phyloP scores from a whole-genome alignment of 2,797 vertebrate species.

The Nyctibius grandis region DNA sequence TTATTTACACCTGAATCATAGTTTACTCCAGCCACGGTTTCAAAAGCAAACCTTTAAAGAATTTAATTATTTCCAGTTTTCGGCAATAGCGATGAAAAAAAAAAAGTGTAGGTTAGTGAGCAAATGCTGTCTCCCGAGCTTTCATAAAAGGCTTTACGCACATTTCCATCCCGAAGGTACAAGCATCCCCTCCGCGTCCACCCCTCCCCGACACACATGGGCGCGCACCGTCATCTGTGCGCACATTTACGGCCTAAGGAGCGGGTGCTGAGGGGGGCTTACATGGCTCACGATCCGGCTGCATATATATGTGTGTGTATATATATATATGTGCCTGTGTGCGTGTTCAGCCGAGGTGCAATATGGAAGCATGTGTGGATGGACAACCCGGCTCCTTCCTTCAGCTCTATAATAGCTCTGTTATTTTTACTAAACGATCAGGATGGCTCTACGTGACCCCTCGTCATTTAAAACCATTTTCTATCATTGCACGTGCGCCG shows the following conservation, averaged over 20 bases:
- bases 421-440: conserved; percentile 74
- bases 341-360: neutral
- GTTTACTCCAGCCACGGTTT: conserved; percentile 1
- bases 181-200: neutral
- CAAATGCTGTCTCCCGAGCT: neutral
- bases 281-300: neutral
- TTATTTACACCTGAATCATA: conserved; percentile 59
- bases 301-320: rapidly evolving
- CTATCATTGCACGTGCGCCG: conserved; percentile 40
- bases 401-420: conserved; percentile 66
- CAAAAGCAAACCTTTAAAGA: conserved; percentile 50
- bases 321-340: rapidly evolving
- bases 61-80: conserved; percentile 58
- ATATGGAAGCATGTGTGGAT: neutral
- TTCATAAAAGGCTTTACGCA: neutral
- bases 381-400: conserved; percentile 52
- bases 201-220: neutral
- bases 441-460: conserved; percentile 73
- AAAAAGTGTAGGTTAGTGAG: neutral
- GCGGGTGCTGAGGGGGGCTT: neutral
- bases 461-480: conserved; percentile 68
- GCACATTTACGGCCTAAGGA: conserved; percentile 35
- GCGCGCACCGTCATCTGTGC: neutral
- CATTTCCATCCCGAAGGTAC: neutral
- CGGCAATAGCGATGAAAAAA: neutral